phyloP scores from a whole-genome alignment of 2,888 invertebrate genomes.

The Agrenia bidenticulata region DNA sequence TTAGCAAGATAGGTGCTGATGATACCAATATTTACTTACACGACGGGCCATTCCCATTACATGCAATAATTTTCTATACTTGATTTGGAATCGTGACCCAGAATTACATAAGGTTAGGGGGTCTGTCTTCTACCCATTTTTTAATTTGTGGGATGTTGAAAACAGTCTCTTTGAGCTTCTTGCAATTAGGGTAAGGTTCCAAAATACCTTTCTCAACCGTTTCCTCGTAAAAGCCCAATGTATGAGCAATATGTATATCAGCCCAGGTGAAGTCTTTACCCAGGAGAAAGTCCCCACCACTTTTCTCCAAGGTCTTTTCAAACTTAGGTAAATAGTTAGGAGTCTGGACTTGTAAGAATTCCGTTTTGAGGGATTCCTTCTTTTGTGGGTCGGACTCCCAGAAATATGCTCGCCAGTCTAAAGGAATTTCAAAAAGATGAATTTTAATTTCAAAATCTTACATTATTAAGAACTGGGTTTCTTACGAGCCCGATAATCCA shows the following conservation, averaged over 20 bases:
- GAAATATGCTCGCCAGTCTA: conserved; percentile 31
- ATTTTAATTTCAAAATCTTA: not conserved
- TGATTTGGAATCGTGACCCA: not conserved
- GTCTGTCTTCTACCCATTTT: conserved; percentile 19
- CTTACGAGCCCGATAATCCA: conserved; percentile 56
- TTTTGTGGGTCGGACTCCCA: conserved; percentile 17
- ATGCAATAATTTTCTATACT: not conserved
- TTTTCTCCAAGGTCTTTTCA: conserved; percentile 29
- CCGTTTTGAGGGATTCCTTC: conserved; percentile 25
- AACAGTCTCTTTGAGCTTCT: conserved; percentile 28
- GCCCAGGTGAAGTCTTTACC: conserved; percentile 41
- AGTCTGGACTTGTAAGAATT: conserved; percentile 12
- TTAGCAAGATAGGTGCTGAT: not conserved
- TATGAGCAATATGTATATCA: conserved; percentile 34
- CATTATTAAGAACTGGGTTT: no score
- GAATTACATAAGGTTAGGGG: conserved; percentile 12
- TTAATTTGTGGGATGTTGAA: conserved; percentile 30
- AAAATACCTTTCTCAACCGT: conserved; percentile 11
- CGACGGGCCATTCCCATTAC: not conserved
- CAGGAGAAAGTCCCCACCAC: conserved; percentile 30
- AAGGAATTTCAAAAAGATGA: not conserved
- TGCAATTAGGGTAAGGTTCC: conserved; percentile 21
- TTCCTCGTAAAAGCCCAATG: conserved; percentile 18
- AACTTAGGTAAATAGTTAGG: conserved; percentile 26
- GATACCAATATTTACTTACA: not conserved